Base-by-base conservation (phyloP, 1,140 invertebrate species). In the Saxidomus purpurata region DNA sequence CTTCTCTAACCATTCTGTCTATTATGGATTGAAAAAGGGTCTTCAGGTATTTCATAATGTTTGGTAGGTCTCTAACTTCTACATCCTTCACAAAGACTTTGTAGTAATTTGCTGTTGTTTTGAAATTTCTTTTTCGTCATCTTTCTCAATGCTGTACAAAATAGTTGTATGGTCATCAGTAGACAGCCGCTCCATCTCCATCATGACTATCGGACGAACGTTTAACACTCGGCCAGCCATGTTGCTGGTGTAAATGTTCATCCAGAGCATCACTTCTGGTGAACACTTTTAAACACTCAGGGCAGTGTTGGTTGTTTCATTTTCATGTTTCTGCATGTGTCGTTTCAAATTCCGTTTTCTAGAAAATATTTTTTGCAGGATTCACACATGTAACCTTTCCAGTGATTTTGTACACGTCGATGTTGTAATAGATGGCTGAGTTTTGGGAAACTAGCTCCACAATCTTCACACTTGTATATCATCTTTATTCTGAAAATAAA, bases 251-350 rank as follows among this genome's bases (percentile, higher is more conserved):
- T 55, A 80, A 49, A 80, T 80, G 77, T 52, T 80, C 28, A 34
- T 80, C 43, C 3, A 80, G 13, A 9, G 77, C 77, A 34, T 80
- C 77, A 17, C 47, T n/a, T 28, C 77, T 52, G 4, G 31, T 77
- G n/a, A 80, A 55, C 49, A 80, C 77, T n/a, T 34, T 9, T 17
- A 80, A 55, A 80, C 77, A 80, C 28, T 80, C 77, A 1, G 77
- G 77, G 34, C 77, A 80, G 52, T 80, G 77, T 15, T 80, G 77
- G 15, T 22, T 80, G 31, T 80, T 80, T 80, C 49, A 34, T 59
- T 15, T 6, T n/a, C 34, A 47, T 80, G 77, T 19, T 55, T 25
- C 34, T 80, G 4, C 77, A 80, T 80, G 43, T 80, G 77, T 34
- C 77, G 22, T 25, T 80, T 47, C 31, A 80, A 55, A 59, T 59